Conservation (phyloP, 2,797 vertebrate genomes). For the Channa striata region DNA sequence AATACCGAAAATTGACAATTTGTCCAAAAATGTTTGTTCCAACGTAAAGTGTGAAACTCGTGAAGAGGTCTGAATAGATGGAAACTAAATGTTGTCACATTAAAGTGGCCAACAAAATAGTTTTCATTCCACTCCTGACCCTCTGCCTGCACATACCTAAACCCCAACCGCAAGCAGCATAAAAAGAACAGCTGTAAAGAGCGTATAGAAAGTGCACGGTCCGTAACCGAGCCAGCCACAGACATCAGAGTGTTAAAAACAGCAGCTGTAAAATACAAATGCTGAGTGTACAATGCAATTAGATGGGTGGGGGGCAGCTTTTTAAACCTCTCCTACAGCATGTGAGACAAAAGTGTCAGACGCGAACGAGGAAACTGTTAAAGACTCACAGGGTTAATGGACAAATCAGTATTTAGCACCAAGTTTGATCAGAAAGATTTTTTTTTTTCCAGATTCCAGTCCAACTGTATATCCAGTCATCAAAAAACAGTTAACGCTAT, state of each 20-base stretch:
- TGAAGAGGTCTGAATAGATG: background rate
- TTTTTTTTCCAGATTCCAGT: too few species aligned
- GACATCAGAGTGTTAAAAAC: slow-evolving; percentile 36
- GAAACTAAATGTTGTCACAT: background rate
- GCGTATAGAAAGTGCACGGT: slow-evolving; percentile 9
- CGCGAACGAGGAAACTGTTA: background rate
- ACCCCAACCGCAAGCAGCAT: slow-evolving; percentile 8
- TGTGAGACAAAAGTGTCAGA: background rate
- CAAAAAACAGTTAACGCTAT: too few species aligned
- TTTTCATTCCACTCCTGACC: slow-evolving; percentile 9
- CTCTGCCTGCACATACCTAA: background rate
- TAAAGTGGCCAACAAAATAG: background rate
- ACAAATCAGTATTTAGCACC: too few species aligned
- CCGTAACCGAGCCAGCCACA: slow-evolving; percentile 23
- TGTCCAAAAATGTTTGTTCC: too few species aligned
- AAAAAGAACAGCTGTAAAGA: slow-evolving; percentile 29
- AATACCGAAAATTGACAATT: too few species aligned
- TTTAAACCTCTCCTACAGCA: background rate
- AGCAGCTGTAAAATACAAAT: slow-evolving; percentile 29
- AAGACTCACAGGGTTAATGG: too few species aligned
- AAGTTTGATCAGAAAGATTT: too few species aligned
- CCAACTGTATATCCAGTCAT: too few species aligned
- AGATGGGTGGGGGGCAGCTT: slow-evolving; percentile 18
- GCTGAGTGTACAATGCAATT: slow-evolving; percentile 28
- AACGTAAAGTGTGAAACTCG: too few species aligned